These are phyloP conservation scores for Trachelus iudaicus DNA, from an alignment of 2,888 invertebrate genomes.

Conservation along the genomic window DNA sequence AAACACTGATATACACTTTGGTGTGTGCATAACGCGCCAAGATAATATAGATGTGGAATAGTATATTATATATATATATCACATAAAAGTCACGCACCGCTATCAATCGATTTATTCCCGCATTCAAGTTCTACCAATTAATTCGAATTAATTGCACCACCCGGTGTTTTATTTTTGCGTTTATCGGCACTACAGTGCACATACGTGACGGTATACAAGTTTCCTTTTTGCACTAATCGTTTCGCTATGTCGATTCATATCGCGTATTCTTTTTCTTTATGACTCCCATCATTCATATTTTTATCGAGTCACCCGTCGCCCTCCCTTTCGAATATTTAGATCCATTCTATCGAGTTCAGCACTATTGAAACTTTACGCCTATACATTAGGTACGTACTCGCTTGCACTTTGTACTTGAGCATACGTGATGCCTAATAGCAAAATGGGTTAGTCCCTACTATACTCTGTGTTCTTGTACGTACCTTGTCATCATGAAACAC, in stretches of 20 bases:
- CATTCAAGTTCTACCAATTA: background rate
- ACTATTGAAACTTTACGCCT: background rate
- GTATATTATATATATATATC: background rate
- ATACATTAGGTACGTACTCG: background rate
- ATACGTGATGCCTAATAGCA: slow-evolving; percentile 43
- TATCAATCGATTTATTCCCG: background rate
- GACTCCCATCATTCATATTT: background rate
- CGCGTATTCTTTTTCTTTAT: background rate
- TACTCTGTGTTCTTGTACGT: background rate
- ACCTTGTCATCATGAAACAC: background rate
- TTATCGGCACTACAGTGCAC: background rate
- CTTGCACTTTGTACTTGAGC: background rate
- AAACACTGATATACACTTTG: background rate
- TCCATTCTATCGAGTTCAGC: background rate
- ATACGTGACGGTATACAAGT: background rate
- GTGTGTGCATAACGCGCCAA: background rate
- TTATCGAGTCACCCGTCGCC: background rate
- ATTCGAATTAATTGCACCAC: background rate
- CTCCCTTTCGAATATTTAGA: background rate
- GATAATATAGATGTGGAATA: background rate
- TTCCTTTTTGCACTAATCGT: background rate
- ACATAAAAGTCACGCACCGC: background rate
- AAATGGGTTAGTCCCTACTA: slow-evolving; percentile 45
- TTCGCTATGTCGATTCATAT: background rate
- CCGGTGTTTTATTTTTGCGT: background rate